Conservation (phyloP, 1,140 invertebrate species). For the Philotrypesis tridentata region DNA sequence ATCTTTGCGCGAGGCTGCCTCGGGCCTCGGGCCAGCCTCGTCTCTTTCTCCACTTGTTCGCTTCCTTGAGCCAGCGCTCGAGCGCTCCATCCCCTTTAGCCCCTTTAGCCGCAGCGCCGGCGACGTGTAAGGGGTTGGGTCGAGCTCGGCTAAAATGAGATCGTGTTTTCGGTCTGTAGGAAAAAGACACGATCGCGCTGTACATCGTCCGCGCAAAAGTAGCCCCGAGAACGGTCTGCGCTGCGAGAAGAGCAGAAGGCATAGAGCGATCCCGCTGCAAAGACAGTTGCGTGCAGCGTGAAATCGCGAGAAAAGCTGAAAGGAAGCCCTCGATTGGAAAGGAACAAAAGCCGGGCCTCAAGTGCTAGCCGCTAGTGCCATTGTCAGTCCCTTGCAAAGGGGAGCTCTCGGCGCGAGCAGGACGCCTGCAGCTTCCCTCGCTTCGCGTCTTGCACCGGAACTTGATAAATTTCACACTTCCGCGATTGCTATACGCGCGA, state of each 20-base stretch:
- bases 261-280: too few relatives aligned
- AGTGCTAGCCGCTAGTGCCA: constrained; percentile 61
- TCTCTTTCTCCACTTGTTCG: neutral
- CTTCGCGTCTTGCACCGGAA: constrained; percentile 29
- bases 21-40: neutral
- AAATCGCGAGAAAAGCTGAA: constrained; percentile 37
- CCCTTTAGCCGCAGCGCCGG: constrained; percentile 54
- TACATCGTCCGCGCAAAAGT: constrained; percentile 57
- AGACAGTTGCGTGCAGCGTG: too few relatives aligned
- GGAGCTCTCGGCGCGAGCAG: neutral
- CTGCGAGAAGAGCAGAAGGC: too few relatives aligned
- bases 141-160: constrained; percentile 70
- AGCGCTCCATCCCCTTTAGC: constrained; percentile 29
- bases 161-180: constrained; percentile 57
- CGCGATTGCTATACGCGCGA: constrained; percentile 19
- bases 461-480: constrained; percentile 48
- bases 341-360: constrained; percentile 60
- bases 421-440: too few relatives aligned
- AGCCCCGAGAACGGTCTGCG: constrained; percentile 57
- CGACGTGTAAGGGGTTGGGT: constrained; percentile 64
- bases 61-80: neutral
- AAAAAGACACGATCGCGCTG: constrained; percentile 65
- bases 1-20: too few relatives aligned
- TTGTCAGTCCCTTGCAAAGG: constrained; percentile 65
- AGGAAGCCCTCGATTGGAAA: constrained; percentile 26